Percentiles rank a stretch among this genome's conserved stretches.
phyloP scores from a whole-genome alignment of 2,797 vertebrate species.

The Spinibarbus caldwelli region DNA sequence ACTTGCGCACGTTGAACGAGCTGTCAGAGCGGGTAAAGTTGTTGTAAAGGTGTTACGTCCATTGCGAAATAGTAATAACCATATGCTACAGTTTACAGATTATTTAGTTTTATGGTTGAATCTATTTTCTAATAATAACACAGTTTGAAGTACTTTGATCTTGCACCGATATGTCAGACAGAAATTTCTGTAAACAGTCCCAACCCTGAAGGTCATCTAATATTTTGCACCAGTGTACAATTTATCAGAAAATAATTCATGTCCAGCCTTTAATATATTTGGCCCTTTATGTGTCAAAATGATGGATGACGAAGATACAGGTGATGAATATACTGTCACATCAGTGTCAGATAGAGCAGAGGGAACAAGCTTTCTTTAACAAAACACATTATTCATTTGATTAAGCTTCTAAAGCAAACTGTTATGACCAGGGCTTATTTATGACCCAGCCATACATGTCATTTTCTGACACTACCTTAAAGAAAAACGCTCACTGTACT shows the following conservation, averaged over 20 bases:
- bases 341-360: conserved; percentile 23
- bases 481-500: conserved; percentile 7
- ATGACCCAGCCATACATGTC: conserved; percentile 12
- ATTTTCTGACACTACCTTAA: conserved; percentile 34
- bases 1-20: neutral
- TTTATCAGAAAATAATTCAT: conserved; percentile 30
- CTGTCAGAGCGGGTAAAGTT: neutral
- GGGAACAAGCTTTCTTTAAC: conserved; percentile 16
- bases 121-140: neutral
- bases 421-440: conserved; percentile 12
- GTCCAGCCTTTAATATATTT: conserved; percentile 38
- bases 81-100: neutral
- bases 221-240: neutral
- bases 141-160: neutral
- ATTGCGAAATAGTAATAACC: neutral
- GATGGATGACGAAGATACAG: conserved; percentile 25
- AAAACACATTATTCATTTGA: conserved; percentile 26
- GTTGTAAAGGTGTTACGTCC: neutral
- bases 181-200: neutral
- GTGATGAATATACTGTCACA: conserved; percentile 37
- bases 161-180: neutral
- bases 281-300: conserved; percentile 36
- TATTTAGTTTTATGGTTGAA: neutral
- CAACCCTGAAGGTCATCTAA: conserved; percentile 14
- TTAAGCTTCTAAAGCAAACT: neutral